Evolutionary conservation across 2,888 invertebrate genomes (phyloP), one percentile per base, ranked within the genome.

Genomic region (Brachyopa scutellaris): DNA sequence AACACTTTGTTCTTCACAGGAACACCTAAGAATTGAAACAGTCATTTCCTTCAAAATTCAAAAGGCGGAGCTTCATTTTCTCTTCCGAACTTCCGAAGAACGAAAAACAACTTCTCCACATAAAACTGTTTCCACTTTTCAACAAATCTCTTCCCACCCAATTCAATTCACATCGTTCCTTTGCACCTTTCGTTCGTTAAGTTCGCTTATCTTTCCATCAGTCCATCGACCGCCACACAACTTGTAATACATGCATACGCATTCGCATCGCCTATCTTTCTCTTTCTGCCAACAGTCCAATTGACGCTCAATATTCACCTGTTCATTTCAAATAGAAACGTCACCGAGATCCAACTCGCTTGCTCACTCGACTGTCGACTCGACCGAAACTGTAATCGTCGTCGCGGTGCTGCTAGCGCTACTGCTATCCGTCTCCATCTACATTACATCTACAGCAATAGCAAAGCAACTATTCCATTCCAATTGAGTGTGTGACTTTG

Each of bases 161-260:
- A 38, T 53, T 49, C 31, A 3, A 11, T 33, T 9, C 15, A 7
- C 53, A 26, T 2, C 13, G 61, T 62, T 74, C 53, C 62, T 38
- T 29, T 11, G 42, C 36, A 72, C 57, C 77, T 55, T 61, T 55
- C 40, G 15, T 82, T 82, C 82, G 82, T 82, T 82, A 82, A 82
- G 82, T 82, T 82, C 57, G 26, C 17, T 38, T 47, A 47, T 61
- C 47, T 13, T 38, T 66, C 23, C 66, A 53, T 70, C 77, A 82
- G 82, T 82, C 70, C 57, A 38, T 38, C 70, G 59, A 36, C 29
- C 57, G 49, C 53, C 26, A 61, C 64, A 11, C 55, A 38, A 1
- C 49, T n/a, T 23, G 59, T 26, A 31, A 72, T 47, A 77, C 33
- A 64, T 64, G 19, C 17, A 70, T 11, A 70, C 69, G 78, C n/a